A percentile compares a stretch with the other conserved stretches of the same genome.
These are phyloP conservation scores for Myotis lucifugus DNA, from an alignment of 2,113 vertebrate genomes.

Conservation along the genomic window DNA sequence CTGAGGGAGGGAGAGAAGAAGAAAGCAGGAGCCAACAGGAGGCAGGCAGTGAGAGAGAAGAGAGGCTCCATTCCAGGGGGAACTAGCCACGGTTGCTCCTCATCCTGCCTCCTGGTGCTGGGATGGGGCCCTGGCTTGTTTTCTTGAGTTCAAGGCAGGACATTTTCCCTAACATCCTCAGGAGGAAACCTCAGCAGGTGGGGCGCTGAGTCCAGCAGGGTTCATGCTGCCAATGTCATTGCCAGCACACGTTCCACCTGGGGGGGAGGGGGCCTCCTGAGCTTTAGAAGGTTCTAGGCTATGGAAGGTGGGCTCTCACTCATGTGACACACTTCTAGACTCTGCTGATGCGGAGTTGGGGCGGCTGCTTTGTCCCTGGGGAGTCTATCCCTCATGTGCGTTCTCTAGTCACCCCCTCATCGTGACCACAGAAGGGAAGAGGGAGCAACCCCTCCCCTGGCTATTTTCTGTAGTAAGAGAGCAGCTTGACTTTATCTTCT, in stretches of 20 bases:
- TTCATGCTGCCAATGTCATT: rapidly evolving
- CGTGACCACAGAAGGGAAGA: rapidly evolving
- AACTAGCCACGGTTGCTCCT: rapidly evolving
- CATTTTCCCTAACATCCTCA: too few species aligned
- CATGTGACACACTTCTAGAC: background rate
- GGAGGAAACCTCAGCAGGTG: too few species aligned
- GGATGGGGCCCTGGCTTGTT: too few species aligned
- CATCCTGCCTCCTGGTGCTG: background rate
- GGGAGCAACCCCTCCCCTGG: background rate
- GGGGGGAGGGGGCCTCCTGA: background rate
- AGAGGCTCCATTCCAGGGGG: rapidly evolving
- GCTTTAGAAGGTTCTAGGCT: conserved; percentile 17
- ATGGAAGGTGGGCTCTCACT: too few species aligned
- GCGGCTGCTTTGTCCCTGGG: background rate
- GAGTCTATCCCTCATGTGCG: rapidly evolving
- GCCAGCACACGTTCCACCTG: background rate
- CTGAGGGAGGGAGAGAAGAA: rapidly evolving
- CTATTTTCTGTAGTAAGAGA: background rate
- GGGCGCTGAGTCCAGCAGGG: background rate
- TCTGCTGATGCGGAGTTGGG: background rate
- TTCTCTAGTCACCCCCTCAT: background rate
- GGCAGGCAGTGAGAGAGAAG: background rate
- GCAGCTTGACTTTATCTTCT: background rate
- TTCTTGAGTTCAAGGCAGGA: too few species aligned
- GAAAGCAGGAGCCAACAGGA: background rate